Base-by-base conservation (phyloP, 2,888 invertebrate species). In the Pyrrhia umbra region DNA sequence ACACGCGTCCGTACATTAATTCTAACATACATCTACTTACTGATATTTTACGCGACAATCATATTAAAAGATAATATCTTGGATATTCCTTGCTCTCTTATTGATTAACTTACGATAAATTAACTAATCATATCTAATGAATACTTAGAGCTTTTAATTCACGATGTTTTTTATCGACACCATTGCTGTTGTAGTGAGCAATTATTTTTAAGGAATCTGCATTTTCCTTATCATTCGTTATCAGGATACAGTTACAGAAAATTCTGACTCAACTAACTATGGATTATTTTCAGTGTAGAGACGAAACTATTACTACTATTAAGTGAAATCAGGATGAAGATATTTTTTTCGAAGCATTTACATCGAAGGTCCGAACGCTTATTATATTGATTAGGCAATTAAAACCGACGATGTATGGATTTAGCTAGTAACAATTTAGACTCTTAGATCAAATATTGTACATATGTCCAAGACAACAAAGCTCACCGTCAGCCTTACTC, bases 1-100 rank as follows among this genome's bases (percentile, higher is more conserved):
- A 76, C 72, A 72, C 85, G 86, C 88, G 77, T 84, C 83, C 85
- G 89, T 87, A 87, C 81, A 69, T 81, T 87, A 86, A 85, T 73
- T 83, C 88, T 92, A 92, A 87, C 73, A 85, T 84, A 88, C 87
- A 90, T 72, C 70, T 83, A 87, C 85, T 90, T 90, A 87, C 72
- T 84, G 77, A 84, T 87, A 88, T 85, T n/a, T 80, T 85, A 85
- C 84, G 84, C 75, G 84, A 84, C 85, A 83, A 85, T 84, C 81
- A 85, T 84, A 86, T 84, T 85, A 88, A 89, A 88, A 88, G 87
- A 90, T 90, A 92, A 93, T 93, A 94, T 93, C 93, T 94, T 93
- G 92, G 93, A 94, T 93, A 93, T 93, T 92, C 86, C 90, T 91
- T 91, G 88, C 89, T 90, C 88, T 91, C 90, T 90, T 92, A 91